phyloP scores from a whole-genome alignment of 2,888 invertebrate genomes.

The Melanargia galathea region DNA sequence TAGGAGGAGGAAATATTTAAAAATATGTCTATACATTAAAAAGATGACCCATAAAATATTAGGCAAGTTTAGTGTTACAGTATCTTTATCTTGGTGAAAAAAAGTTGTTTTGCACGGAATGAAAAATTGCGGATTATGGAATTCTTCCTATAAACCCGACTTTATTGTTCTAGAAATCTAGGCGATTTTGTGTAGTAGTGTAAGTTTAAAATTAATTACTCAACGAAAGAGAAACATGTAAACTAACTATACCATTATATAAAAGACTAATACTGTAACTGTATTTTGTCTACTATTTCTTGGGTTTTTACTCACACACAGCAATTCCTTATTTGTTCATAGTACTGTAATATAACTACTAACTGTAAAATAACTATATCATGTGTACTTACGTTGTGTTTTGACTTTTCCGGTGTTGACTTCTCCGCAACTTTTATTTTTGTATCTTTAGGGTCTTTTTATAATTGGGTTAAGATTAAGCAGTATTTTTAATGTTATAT shows the following conservation, averaged over 20 bases:
- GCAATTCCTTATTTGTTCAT: background rate
- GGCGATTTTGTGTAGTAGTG: background rate
- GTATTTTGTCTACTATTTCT: background rate
- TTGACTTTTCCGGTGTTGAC: no score
- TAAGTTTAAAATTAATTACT: background rate
- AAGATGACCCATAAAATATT: no score
- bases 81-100: no score
- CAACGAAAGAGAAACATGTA: background rate
- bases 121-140: no score
- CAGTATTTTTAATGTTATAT: no score
- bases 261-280: no score
- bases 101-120: no score
- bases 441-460: conserved; percentile 3
- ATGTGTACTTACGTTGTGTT: background rate
- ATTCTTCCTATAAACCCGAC: no score
- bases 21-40: no score
- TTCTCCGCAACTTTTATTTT: background rate
- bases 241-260: background rate
- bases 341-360: background rate
- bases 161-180: background rate
- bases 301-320: background rate
- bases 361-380: no score
- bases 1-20: no score
- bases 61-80: no score
- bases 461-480: background rate